Evolutionary conservation across 2,113 vertebrate genomes (phyloP), one percentile per base, ranked within the genome.

Genomic region (Callospermophilus lateralis): DNA sequence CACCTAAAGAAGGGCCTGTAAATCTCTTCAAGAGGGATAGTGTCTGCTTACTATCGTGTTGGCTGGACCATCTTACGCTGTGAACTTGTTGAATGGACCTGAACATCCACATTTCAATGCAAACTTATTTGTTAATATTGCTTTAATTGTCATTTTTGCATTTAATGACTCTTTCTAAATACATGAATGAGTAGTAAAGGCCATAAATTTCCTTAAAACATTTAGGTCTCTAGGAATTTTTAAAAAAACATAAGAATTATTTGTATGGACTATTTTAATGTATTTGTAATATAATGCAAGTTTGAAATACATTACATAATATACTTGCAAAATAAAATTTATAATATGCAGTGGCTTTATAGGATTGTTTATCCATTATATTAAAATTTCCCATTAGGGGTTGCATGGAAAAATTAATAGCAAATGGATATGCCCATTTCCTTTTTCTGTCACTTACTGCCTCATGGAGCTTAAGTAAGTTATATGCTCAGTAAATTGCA

Each of bases 81-180:
- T 61, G 55, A 87, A 81, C 48, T 89, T 72, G 22, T 4, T 73
- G 42, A 94, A 37, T 65, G 83, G 37, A 95, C 86, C 24, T 48
- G 24, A 94, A 85, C 4, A 26, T 45, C 13, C 28, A 77, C 34
- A 84, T 73, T 45, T 86, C 93, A 95, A 51, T 63, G 58, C 67
- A 91, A 94, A 89, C 86, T 70, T 70, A 20, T 42, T 94, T 84
- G 84, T 26, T 94, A 81, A 70, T 67, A 81, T 48, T 73, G 87
- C 22, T 51, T 94, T 93, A 80, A 93, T 92, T 84, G 15, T 74
- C 30, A 61, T 79, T 93, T 95, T 91, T 63, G 34, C 10, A 93
- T 6, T 11, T 58, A 95, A 81, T 6, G 42, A 95, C 37, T 67
- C 55, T 34, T 77, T 73, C 19, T 67, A 81, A 78, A n/a, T 84